These are phyloP conservation scores for Patella pellucida DNA, from an alignment of 2,888 invertebrate genomes.

Conservation along the genomic window DNA sequence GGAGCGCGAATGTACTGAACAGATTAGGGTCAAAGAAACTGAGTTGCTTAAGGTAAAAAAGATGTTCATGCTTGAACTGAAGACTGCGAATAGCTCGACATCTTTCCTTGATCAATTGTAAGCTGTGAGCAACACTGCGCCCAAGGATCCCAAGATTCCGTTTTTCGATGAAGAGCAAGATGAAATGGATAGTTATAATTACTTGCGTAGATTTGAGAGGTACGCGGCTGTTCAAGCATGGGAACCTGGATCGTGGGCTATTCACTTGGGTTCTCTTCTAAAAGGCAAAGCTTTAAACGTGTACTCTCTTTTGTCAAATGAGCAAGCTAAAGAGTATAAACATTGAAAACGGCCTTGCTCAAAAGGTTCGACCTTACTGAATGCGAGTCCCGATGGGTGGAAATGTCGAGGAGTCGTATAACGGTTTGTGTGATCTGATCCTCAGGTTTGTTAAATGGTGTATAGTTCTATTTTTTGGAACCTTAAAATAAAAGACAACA, in stretches of 20 bases:
- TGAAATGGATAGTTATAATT: constrained; percentile 12
- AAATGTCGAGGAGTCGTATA: constrained; percentile 11
- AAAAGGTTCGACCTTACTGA: constrained; percentile 29
- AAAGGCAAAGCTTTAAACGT: constrained; percentile 28
- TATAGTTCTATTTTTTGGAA: too few relatives aligned
- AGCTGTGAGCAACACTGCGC: too few relatives aligned
- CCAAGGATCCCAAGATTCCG: background rate
- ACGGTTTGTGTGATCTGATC: background rate
- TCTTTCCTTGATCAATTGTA: too few relatives aligned
- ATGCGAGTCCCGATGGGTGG: constrained; percentile 24
- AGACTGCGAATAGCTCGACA: too few relatives aligned
- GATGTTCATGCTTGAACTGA: too few relatives aligned
- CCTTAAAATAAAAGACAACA: too few relatives aligned
- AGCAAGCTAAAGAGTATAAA: constrained; percentile 23
- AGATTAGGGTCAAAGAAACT: too few relatives aligned
- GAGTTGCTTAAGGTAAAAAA: too few relatives aligned
- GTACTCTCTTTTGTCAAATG: constrained; percentile 21
- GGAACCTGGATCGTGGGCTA: background rate
- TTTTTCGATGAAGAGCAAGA: background rate
- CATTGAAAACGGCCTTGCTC: constrained; percentile 23
- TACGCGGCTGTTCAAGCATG: background rate
- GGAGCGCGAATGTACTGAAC: too few relatives aligned
- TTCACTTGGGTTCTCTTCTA: constrained; percentile 11
- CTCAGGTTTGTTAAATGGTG: too few relatives aligned
- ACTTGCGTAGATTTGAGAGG: constrained; percentile 9